Evolutionary conservation across 2,888 invertebrate genomes (phyloP), one percentile per base, ranked within the genome.

Genomic region (Cerceris ruficornis): DNA sequence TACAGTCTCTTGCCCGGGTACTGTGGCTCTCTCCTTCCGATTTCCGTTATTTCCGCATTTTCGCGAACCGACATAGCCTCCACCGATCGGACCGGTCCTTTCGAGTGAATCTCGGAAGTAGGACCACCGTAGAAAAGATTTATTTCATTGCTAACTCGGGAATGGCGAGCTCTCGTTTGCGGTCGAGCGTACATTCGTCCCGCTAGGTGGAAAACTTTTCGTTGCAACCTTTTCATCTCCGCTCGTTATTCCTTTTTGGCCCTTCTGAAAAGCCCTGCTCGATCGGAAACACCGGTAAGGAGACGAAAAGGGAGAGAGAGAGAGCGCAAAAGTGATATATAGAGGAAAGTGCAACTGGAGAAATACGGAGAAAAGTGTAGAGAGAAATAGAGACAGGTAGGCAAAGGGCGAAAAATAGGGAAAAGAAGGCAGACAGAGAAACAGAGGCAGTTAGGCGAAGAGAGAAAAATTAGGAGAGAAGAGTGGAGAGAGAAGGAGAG

Each of bases 221-320:
- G 55, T 17, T 60, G 70, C 68, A 62, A 71, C 58, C 70, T 66
- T 71, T 77, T 77, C 73, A 76, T 77, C 50, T 28, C 54, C 17
- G 49, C 7, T 2, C 55, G 49, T 55, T 8, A 59, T 64, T 69
- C 65, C 62, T 73, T 57, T n/a, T 39, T 49, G 17, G 28, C 42
- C 14, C 39, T 1, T 14, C 6, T 59, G 64, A 72, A 64, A 59
- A 62, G 49, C 65, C 15, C 55, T 28, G 58, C 46, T 67, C 79
- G 74, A 76, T 82, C 52, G 46, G 62, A 65, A 75, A 64, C 70
- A 64, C 77, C 64, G 60, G n/a, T n/a, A n/a, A 52, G 61, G 60
- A 41, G 28, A 28, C 1, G 28, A 28, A 28, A 28, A 28, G 28
- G 28, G 4, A 28, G 28, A 28, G 28, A 28, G 28, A 28, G 28